These are phyloP conservation scores for Peribatodes rhomboidaria DNA, from an alignment of 2,888 invertebrate genomes.

Conservation along the genomic window DNA sequence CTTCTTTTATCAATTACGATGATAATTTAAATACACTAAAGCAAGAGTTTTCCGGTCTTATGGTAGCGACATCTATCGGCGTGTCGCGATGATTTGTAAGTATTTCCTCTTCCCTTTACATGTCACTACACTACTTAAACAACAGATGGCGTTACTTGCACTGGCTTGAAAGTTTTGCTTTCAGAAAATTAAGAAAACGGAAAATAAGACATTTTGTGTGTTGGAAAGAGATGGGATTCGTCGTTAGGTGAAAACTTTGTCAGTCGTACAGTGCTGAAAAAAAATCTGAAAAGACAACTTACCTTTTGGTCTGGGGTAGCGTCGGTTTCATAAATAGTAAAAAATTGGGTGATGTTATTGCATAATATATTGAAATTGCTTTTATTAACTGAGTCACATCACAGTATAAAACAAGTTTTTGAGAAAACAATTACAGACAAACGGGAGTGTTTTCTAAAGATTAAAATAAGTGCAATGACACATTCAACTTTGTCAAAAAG, in stretches of 20 bases:
- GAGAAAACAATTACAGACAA: too few species aligned
- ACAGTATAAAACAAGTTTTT: too few species aligned
- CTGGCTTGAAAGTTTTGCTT: slow-evolving; percentile 35
- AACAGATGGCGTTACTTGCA: slow-evolving; percentile 49
- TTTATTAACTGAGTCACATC: background rate
- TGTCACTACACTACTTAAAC: slow-evolving; percentile 52
- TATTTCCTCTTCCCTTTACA: slow-evolving; percentile 40
- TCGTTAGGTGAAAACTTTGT: slow-evolving; percentile 9
- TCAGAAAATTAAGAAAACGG: slow-evolving; percentile 14
- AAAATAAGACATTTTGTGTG: background rate
- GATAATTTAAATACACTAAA: background rate
- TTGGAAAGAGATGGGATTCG: slow-evolving; percentile 17
- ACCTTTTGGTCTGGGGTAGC: slow-evolving; percentile 12
- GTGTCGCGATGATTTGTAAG: slow-evolving; percentile 41
- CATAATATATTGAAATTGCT: background rate
- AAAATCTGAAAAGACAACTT: too few species aligned
- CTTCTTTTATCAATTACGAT: background rate
- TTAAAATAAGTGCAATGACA: too few species aligned
- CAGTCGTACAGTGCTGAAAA: too few species aligned
- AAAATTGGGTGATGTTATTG: slow-evolving; percentile 13
- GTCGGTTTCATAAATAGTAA: slow-evolving; percentile 12
- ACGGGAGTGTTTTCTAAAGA: too few species aligned
- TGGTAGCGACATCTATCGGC: slow-evolving; percentile 34
- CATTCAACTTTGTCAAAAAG: background rate
- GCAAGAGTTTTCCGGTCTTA: slow-evolving; percentile 18